Conservation (phyloP, 1,140 invertebrate genomes). For the Nephila pilipes region DNA sequence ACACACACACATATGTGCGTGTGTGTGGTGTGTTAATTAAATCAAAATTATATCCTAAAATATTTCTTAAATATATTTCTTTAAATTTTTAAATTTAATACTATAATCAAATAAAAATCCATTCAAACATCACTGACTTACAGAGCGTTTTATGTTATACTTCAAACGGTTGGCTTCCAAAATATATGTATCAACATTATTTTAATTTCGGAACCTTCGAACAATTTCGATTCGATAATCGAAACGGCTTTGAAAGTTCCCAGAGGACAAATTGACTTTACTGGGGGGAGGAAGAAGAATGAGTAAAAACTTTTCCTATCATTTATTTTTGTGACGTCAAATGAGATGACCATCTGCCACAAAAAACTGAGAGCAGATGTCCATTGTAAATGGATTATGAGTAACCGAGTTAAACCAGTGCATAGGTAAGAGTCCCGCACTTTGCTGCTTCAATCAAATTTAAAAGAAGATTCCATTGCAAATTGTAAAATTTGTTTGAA, state of each 20-base stretch:
- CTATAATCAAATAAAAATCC: too few species aligned
- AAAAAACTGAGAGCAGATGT: background rate
- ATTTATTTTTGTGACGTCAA: conserved; percentile 59
- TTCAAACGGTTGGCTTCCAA: too few species aligned
- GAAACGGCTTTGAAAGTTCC: background rate
- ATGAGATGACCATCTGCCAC: conserved; percentile 48
- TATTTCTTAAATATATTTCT: too few species aligned
- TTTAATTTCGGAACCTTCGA: background rate
- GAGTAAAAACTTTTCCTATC: conserved; percentile 40
- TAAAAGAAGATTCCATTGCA: background rate
- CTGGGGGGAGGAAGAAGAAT: background rate
- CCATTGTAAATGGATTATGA: conserved; percentile 27
- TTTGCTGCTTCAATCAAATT: background rate
- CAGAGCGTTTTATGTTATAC: too few species aligned
- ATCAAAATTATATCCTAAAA: too few species aligned
- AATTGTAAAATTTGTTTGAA: background rate
- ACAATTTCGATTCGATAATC: conserved; percentile 12
- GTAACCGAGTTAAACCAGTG: background rate
- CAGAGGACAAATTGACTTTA: conserved; percentile 31
- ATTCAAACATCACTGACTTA: too few species aligned
- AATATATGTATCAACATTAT: background rate
- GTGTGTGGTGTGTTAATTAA: too few species aligned
- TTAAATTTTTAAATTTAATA: too few species aligned
- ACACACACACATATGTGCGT: too few species aligned
- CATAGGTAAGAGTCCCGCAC: conserved; percentile 5